Conservation (phyloP, 2,888 invertebrate species). For the Leptopterna dolabrata region DNA sequence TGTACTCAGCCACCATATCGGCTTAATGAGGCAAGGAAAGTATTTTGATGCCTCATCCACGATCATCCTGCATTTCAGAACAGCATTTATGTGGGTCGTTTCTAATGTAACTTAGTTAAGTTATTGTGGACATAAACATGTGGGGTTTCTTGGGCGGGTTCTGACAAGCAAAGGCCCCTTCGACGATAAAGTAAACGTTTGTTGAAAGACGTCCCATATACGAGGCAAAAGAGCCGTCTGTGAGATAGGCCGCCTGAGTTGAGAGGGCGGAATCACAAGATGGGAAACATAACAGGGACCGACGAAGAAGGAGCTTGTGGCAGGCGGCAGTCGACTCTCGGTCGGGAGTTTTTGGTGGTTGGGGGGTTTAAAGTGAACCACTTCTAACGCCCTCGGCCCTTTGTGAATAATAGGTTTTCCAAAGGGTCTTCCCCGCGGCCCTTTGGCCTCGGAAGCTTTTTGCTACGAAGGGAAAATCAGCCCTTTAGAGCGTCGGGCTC, state of each 20-base stretch:
- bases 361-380: slow-evolving; percentile 8
- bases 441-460: neutral
- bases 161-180: too few species aligned
- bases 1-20: too few species aligned
- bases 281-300: neutral
- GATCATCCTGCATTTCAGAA: too few species aligned
- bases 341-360: neutral
- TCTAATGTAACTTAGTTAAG: too few species aligned
- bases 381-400: slow-evolving; percentile 1
- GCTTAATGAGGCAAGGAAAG: too few species aligned
- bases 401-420: slow-evolving; percentile 11
- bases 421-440: neutral
- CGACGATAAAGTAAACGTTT: neutral
- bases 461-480: neutral
- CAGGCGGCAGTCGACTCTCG: neutral
- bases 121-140: too few species aligned
- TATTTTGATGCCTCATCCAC: too few species aligned
- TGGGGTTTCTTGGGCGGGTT: too few species aligned
- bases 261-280: neutral
- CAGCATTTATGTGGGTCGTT: too few species aligned
- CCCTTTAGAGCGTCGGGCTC: neutral
- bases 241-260: neutral
- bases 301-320: neutral
- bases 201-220: neutral
- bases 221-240: neutral